Percentiles rank a stretch among this genome's conserved stretches.
phyloP scores from a whole-genome alignment of 2,888 invertebrate genomes.

The Dorcus hopei region DNA sequence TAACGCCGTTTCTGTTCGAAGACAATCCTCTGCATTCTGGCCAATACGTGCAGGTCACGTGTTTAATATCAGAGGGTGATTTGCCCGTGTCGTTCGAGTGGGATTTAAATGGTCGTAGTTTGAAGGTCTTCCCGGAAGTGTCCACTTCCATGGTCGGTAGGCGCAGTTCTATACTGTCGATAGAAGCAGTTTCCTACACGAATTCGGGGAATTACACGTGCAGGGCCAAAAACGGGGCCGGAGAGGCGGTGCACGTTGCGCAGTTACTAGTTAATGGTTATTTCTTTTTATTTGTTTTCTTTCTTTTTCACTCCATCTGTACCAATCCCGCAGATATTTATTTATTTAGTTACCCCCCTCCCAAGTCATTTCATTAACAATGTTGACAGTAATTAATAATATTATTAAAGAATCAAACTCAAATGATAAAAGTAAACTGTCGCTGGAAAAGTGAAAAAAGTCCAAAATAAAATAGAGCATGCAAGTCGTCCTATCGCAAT shows the following conservation, averaged over 20 bases:
- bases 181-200: slow-evolving; percentile 57
- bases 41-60: slow-evolving; percentile 57
- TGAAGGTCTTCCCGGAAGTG: slow-evolving; percentile 54
- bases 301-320: too few species aligned
- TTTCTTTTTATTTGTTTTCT: slow-evolving; percentile 1
- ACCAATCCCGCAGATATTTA: background rate
- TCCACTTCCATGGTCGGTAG: slow-evolving; percentile 58
- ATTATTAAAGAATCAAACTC: too few species aligned
- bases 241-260: slow-evolving; percentile 56
- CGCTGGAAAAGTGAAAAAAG: too few species aligned
- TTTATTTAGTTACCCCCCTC: too few species aligned
- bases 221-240: slow-evolving; percentile 59
- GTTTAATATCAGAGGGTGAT: slow-evolving; percentile 64
- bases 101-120: slow-evolving; percentile 65
- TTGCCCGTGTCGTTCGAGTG: slow-evolving; percentile 68
- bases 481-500: too few species aligned
- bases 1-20: slow-evolving; percentile 56
- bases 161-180: slow-evolving; percentile 57
- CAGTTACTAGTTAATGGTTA: slow-evolving; percentile 61
- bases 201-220: slow-evolving; percentile 66
- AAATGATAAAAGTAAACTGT: too few species aligned
- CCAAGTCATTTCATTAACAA: too few species aligned
- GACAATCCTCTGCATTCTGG: slow-evolving; percentile 62
- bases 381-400: too few species aligned
- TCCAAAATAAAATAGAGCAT: too few species aligned